Base-by-base conservation (phyloP, 2,888 invertebrate species). In the Diadegma fenestrale region DNA sequence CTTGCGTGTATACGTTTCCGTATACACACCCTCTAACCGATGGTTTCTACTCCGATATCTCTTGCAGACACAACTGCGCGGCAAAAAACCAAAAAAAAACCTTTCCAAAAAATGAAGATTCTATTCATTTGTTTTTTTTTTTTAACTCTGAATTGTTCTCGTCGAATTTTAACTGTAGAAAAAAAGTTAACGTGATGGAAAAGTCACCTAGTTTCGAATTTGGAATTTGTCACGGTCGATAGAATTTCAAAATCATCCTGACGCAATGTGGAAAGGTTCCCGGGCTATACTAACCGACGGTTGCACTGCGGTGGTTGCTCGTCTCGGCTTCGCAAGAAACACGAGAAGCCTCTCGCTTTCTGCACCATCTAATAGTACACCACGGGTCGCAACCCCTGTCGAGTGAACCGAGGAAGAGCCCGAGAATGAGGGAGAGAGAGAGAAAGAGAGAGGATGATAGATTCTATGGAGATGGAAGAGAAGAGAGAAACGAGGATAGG, bases 281-380 rank as follows among this genome's bases (percentile, higher is more conserved):
- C 17, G 33, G 54, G 58, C 86, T 88, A 90, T 88, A 90, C 90
- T 90, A 91, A 90, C 90, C 89, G 87, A 87, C 86, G 82, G 88
- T 89, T 58, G 54, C 69, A 69, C 33, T 61, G 41, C 69, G 66
- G 61, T 63, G 61, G 75, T 73, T 61, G 58, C 33, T 58, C 58
- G 58, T 72, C 58, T 41, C 37, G 54, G 58, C 54, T 58, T 19
- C 19, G 48, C 73, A 54, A 71, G 61, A 69, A 73, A 75, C 85
- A 80, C 83, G 75, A 72, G 82, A 80, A 78, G 84, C 73, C 77
- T 80, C 61, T 80, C 80, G 83, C 77, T 90, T 92, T 92, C 90
- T 90, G 90, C 91, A 91, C 90, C 91, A 91, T 91, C 92, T 92
- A 90, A 90, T 91, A 90, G 90, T 89, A 91, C 90, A 91, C 89